A percentile compares a stretch with the other conserved stretches of the same genome.
phyloP scores from a whole-genome alignment of 2,113 vertebrate species.

The Coptodon bakossiorum region DNA sequence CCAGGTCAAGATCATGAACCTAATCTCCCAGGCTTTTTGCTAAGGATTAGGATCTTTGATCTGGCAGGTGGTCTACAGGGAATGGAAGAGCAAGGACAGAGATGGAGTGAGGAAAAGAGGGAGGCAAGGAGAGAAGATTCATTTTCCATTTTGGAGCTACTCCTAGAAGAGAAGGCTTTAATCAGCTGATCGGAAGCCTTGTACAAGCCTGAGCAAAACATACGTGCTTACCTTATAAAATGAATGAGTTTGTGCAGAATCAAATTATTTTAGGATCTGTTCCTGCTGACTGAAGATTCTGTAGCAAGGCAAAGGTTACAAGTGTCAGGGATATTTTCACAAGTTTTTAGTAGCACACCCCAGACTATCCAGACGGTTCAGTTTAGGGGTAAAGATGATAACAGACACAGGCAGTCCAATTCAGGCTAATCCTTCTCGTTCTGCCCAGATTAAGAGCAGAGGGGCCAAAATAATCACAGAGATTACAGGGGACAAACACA shows the following conservation, averaged over 20 bases:
- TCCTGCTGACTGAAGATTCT: not conserved
- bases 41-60: constrained; percentile 61
- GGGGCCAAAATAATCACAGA: constrained; percentile 31
- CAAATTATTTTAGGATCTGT: not conserved
- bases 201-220: not conserved
- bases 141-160: constrained; percentile 13
- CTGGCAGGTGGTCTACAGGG: constrained; percentile 54
- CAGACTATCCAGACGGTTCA: not conserved
- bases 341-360: not conserved
- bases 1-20: constrained; percentile 48
- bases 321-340: not conserved
- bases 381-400: constrained; percentile 22
- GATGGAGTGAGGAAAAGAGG: not conserved
- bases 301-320: not conserved
- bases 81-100: not conserved
- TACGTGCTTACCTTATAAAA: not conserved
- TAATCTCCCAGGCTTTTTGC: constrained; percentile 51
- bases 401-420: constrained; percentile 12
- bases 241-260: not conserved
- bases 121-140: constrained; percentile 9
- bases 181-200: not conserved
- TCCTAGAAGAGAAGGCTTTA: not conserved
- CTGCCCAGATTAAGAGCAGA: constrained; percentile 43
- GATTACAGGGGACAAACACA: constrained; percentile 26
- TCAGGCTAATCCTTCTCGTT: constrained; percentile 44